These are phyloP conservation scores for Bombus pyrosoma DNA, from an alignment of 1,140 invertebrate species.

Conservation along the genomic window DNA sequence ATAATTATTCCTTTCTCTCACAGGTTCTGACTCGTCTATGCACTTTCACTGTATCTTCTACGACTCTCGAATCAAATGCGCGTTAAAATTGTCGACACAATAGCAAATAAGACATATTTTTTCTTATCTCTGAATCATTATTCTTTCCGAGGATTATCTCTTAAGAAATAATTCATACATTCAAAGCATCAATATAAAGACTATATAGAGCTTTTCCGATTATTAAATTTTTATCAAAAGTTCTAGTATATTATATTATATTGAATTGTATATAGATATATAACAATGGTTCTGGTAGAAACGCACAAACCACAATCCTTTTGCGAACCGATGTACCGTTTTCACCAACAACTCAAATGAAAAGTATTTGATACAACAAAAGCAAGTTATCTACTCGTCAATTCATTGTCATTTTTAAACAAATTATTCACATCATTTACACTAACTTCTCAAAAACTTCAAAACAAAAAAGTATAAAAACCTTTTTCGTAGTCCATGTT, in stretches of 20 bases:
- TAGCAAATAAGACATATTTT: neutral
- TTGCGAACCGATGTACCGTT: slow-evolving; percentile 57
- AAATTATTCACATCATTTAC: slow-evolving; percentile 17
- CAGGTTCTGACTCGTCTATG: slow-evolving; percentile 53
- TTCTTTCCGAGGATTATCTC: neutral
- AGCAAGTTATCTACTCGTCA: slow-evolving; percentile 68
- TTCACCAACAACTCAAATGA: slow-evolving; percentile 63
- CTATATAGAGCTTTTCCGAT: neutral
- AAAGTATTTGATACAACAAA: slow-evolving; percentile 71
- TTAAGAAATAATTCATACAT: neutral
- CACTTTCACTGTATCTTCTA: slow-evolving; percentile 62
- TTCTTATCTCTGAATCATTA: neutral
- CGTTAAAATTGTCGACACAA: slow-evolving; percentile 25
- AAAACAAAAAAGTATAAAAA: neutral
- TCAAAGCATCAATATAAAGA: neutral
- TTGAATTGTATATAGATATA: slow-evolving; percentile 24
- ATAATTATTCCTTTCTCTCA: slow-evolving; percentile 68
- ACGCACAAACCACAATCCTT: slow-evolving; percentile 30
- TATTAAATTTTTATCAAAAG: slow-evolving; percentile 9
- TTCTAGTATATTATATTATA: neutral
- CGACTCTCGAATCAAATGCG: slow-evolving; percentile 15
- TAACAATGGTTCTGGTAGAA: neutral
- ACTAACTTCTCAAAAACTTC: neutral
- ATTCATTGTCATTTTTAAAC: slow-evolving; percentile 72
- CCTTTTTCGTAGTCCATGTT: too few species aligned